Evolutionary conservation across 2,888 invertebrate species (phyloP).

Genomic region (Heliconius cydno): DNA sequence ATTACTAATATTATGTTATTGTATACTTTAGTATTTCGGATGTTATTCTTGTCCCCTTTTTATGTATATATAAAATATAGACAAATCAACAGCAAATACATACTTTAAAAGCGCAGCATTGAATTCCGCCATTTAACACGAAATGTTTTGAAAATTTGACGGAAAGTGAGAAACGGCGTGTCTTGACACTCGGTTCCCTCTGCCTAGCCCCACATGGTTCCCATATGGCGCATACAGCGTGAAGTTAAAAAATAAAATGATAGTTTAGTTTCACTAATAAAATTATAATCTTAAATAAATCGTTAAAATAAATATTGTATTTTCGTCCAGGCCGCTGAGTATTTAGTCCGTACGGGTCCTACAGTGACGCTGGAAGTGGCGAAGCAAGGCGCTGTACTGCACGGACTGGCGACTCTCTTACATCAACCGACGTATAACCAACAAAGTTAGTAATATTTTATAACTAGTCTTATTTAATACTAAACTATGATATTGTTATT

Average conservation of each 20-base stretch:
- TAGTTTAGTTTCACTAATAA: neutral
- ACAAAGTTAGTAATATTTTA: conserved; percentile 45
- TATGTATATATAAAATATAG: neutral
- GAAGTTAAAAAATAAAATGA: neutral
- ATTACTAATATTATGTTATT: neutral
- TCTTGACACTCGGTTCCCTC: too few species aligned
- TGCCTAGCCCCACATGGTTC: too few species aligned
- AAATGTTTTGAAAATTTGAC: too few species aligned
- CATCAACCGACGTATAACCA: conserved; percentile 89
- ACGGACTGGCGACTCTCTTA: conserved; percentile 96
- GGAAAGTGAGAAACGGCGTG: too few species aligned
- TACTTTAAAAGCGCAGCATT: too few species aligned
- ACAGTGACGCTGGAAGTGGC: conserved; percentile 97
- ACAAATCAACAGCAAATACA: neutral
- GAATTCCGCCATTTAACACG: too few species aligned
- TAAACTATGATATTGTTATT: neutral
- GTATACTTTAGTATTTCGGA: neutral
- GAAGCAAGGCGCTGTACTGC: conserved; percentile 98
- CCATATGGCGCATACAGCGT: too few species aligned
- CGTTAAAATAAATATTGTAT: neutral
- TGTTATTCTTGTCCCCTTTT: neutral
- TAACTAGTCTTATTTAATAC: neutral
- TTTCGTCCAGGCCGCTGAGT: conserved; percentile 92
- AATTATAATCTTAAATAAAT: neutral
- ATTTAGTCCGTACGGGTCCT: conserved; percentile 96